A percentile compares a stretch with the other conserved stretches of the same genome.
Evolutionary conservation across 1,140 invertebrate species (phyloP).

Genomic region (Sycophila sp.): DNA sequence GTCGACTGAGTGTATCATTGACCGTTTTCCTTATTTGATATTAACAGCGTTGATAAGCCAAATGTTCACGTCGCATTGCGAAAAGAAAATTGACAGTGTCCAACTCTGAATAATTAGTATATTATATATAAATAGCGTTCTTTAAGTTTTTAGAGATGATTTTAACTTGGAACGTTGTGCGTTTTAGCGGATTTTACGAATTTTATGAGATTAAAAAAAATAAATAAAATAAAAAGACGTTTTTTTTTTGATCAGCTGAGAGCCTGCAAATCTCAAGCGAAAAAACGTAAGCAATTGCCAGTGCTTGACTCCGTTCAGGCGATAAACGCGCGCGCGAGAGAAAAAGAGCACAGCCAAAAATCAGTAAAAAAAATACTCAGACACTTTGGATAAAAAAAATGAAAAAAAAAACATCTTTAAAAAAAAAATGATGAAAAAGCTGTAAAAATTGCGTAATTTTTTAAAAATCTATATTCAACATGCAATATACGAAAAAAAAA

Average conservation of each 20-base stretch:
- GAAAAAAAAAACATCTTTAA: background rate
- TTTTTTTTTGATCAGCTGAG: slow-evolving; percentile 18
- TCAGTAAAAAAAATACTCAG: background rate
- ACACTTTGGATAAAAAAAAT: background rate
- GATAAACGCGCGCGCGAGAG: slow-evolving; percentile 1
- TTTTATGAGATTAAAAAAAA: slow-evolving; percentile 26
- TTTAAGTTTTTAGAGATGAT: slow-evolving; percentile 42
- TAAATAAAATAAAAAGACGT: background rate
- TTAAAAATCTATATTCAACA: too few relatives aligned
- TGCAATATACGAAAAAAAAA: background rate
- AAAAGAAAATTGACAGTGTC: slow-evolving; percentile 19
- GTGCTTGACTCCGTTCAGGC: slow-evolving; percentile 2
- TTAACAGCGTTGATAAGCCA: too few relatives aligned
- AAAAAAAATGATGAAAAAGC: background rate
- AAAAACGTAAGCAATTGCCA: slow-evolving; percentile 18
- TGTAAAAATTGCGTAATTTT: slow-evolving; percentile 28
- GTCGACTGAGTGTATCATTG: too few relatives aligned
- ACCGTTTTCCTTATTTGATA: too few relatives aligned
- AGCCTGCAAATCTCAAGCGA: slow-evolving; percentile 5
- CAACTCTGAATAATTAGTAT: slow-evolving; percentile 25
- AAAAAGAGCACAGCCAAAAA: background rate
- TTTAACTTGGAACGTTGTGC: slow-evolving; percentile 37
- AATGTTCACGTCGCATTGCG: too few relatives aligned
- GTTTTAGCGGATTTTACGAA: slow-evolving; percentile 28
- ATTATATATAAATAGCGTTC: slow-evolving; percentile 36